Conservation (phyloP, 2,113 vertebrate genomes). For the Seriola aureovittata region DNA sequence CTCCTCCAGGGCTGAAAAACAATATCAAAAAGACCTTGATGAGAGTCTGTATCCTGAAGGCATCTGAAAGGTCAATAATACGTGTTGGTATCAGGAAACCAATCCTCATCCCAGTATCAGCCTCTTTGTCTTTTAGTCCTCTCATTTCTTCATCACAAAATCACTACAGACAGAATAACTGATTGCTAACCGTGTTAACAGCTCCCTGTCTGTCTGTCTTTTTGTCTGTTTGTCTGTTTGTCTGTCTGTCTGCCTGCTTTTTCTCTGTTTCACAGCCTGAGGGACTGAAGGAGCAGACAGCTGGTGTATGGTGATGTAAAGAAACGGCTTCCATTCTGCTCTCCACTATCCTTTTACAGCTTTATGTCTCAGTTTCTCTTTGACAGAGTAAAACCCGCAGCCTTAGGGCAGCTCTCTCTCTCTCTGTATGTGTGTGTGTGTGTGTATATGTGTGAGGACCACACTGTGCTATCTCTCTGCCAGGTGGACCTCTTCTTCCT, state of each 20-base stretch:
- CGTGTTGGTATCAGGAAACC: background rate
- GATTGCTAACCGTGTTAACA: background rate
- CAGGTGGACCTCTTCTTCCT: constrained; percentile 80
- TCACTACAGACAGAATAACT: background rate
- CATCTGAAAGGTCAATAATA: background rate
- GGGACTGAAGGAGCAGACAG: constrained; percentile 46
- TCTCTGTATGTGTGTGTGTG: constrained; percentile 43
- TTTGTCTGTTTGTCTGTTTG: constrained; percentile 28
- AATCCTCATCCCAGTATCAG: constrained; percentile 10
- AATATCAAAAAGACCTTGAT: background rate
- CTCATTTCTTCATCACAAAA: constrained; percentile 12
- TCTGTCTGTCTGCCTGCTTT: background rate
- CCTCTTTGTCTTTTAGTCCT: background rate
- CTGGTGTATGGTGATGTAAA: constrained; percentile 43
- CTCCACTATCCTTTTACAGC: constrained; percentile 56
- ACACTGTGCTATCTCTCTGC: constrained; percentile 59
- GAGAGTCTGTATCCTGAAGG: constrained; percentile 7
- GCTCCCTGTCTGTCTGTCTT: background rate
- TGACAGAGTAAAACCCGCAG: constrained; percentile 46
- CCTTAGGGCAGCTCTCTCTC: constrained; percentile 36
- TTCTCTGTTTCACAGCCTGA: constrained; percentile 49
- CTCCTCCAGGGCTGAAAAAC: background rate
- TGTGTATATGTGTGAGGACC: constrained; percentile 41
- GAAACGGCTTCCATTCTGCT: constrained; percentile 46
- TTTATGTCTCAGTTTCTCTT: constrained; percentile 57